Conservation (phyloP, 2,888 invertebrate genomes). For the Sminthurinus aureus region DNA sequence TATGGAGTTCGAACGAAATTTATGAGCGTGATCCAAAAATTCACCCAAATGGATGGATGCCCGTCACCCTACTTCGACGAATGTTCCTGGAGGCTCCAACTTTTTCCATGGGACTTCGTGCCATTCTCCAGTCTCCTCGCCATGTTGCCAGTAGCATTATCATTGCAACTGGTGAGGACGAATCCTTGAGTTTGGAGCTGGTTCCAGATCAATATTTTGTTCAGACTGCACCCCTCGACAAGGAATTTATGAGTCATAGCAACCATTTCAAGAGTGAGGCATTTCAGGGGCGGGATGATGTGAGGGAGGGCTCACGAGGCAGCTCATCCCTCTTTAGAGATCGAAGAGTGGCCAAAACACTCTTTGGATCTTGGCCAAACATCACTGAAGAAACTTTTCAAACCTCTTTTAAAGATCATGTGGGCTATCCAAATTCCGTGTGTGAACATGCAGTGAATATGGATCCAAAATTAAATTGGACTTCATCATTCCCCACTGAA, state of each 20-base stretch:
- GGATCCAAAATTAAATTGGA: constrained; percentile 24
- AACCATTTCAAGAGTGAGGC: constrained; percentile 50
- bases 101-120: constrained; percentile 46
- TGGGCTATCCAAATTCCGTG: constrained; percentile 50
- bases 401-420: constrained; percentile 49
- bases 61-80: constrained; percentile 41
- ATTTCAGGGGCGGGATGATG: constrained; percentile 35
- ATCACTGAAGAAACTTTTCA: constrained; percentile 48
- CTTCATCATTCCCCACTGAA: constrained; percentile 30
- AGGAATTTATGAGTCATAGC: constrained; percentile 46
- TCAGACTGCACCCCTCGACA: constrained; percentile 38
- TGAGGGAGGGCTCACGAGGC: constrained; percentile 43
- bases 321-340: constrained; percentile 48
- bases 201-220: constrained; percentile 44
- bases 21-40: constrained; percentile 13
- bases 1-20: constrained; percentile 45
- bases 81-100: constrained; percentile 52
- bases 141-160: constrained; percentile 47
- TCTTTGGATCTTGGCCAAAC: constrained; percentile 41
- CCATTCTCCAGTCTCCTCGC: constrained; percentile 44
- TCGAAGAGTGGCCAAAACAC: constrained; percentile 41
- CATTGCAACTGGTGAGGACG: constrained; percentile 48
- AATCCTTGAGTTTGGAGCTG: constrained; percentile 50
- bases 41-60: constrained; percentile 47
- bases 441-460: constrained; percentile 43